Percentiles rank a stretch among this genome's conserved stretches.
Evolutionary conservation across 2,797 vertebrate species (phyloP).

Genomic region (Gorsachius magnificus): DNA sequence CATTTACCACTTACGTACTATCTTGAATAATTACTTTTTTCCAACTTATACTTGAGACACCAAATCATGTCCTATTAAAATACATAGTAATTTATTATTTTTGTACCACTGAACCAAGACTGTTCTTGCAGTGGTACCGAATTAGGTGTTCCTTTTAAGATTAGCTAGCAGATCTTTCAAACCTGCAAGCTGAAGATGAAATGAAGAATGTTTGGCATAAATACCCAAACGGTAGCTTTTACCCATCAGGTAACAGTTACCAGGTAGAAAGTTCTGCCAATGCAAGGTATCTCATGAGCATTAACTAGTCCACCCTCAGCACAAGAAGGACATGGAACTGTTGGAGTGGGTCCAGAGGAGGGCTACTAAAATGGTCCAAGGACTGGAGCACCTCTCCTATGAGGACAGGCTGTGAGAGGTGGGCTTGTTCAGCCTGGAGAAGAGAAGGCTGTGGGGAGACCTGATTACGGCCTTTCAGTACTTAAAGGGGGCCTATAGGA

Average conservation of each 20-base stretch:
- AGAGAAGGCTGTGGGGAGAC: too few relatives aligned
- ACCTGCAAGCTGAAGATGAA: not conserved
- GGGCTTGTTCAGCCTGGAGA: too few relatives aligned
- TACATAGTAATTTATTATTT: not conserved
- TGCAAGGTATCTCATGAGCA: not conserved
- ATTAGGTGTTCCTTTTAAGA: not conserved
- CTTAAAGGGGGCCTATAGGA: too few relatives aligned
- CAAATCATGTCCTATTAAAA: not conserved
- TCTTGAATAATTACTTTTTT: not conserved
- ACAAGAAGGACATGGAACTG: too few relatives aligned
- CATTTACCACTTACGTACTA: not conserved
- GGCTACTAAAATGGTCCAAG: too few relatives aligned
- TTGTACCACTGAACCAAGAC: not conserved
- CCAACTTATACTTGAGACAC: not conserved
- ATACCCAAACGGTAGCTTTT: not conserved
- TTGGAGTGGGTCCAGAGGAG: too few relatives aligned
- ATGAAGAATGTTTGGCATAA: not conserved
- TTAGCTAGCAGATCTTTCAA: not conserved
- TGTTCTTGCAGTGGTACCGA: not conserved
- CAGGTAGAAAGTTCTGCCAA: not conserved
- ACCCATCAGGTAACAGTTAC: not conserved
- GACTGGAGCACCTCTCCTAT: too few relatives aligned
- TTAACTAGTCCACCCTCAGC: too few relatives aligned
- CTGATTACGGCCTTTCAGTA: too few relatives aligned
- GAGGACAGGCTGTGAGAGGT: too few relatives aligned